Base-by-base conservation (phyloP, 2,888 invertebrate species). In the Ceriagrion tenellum region DNA sequence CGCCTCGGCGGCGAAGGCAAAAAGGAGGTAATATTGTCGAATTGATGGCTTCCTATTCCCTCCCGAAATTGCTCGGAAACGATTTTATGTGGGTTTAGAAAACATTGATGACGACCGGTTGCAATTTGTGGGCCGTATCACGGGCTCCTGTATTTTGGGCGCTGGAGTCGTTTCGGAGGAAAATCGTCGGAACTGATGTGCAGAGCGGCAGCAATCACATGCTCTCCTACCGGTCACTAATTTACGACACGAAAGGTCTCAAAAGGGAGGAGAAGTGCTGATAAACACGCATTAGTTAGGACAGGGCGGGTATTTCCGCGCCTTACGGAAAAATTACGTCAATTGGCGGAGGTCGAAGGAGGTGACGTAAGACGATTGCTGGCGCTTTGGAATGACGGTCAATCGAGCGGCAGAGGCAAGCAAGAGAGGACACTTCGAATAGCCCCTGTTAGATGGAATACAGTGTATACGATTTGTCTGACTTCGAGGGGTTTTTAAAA, bases 241-340 rank as follows among this genome's bases (percentile, higher is more conserved):
- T 81, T 81, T 81, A 26, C 81, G 26, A 13, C 81, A 81, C 81
- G 81, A n/a, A 81, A 81, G 13, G 81, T 16, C 81, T 13, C 59
- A 47, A 47, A 47, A 47, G 47, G 47, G 59, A 18, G 81, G 35
- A 81, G 13, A 81, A 81, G 81, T 35, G 35, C 81, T 81, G 30
- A 81, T 81, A 81, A 81, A 81, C 81, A 81, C 81, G 81, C 81
- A 81, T 81, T 81, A 81, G 81, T 81, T 81, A 81, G 81, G 35
- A 16, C 35, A n/a, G 59, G 30, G 30, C 13, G 12, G 35, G 13
- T 35, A 35, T 30, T 30, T 16, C 35, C 81, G 35, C 81, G 16
- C 30, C 35, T 35, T 81, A 2, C 26, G 81, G 35, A 81, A 81
- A 35, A 16, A 81, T 81, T 81, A 81, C 81, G 26, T 16, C 35